A percentile compares a stretch with the other conserved stretches of the same genome.
Conservation (phyloP, 2,113 vertebrate genomes). For the Ciconia stormi region DNA sequence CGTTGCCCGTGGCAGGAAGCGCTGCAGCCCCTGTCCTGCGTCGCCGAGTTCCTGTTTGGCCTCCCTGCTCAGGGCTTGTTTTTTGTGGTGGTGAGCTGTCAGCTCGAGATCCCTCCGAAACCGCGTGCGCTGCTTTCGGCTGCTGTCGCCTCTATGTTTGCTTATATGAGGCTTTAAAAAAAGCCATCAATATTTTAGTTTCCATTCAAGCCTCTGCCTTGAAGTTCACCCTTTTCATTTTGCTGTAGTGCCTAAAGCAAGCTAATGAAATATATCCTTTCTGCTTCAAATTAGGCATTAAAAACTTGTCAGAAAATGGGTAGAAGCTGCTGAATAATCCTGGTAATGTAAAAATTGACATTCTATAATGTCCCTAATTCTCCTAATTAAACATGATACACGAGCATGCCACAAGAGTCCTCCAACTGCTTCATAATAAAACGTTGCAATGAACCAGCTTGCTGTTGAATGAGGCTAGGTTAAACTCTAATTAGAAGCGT, state of each 20-base stretch:
- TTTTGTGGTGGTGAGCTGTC: neutral
- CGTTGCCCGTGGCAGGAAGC: neutral
- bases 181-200: conserved; percentile 28
- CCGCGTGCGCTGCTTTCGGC: neutral
- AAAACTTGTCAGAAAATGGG: conserved; percentile 19
- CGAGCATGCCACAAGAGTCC: neutral
- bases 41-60: neutral
- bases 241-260: neutral
- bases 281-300: conserved; percentile 37
- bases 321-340: conserved; percentile 49
- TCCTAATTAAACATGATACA: conserved; percentile 51
- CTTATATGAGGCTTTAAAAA: neutral
- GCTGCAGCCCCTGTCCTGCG: neutral
- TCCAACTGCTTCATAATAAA: conserved; percentile 5
- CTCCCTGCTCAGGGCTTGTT: neutral
- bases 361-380: conserved; percentile 46
- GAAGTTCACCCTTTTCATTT: conserved; percentile 19
- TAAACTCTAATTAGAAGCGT: conserved; percentile 5
- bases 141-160: neutral
- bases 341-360: conserved; percentile 38
- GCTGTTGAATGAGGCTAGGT: neutral
- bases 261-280: conserved; percentile 29
- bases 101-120: neutral
- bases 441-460: neutral
- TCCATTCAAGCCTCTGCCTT: neutral